Conservation (phyloP, 2,888 invertebrate genomes). For the Candidula unifasciata region DNA sequence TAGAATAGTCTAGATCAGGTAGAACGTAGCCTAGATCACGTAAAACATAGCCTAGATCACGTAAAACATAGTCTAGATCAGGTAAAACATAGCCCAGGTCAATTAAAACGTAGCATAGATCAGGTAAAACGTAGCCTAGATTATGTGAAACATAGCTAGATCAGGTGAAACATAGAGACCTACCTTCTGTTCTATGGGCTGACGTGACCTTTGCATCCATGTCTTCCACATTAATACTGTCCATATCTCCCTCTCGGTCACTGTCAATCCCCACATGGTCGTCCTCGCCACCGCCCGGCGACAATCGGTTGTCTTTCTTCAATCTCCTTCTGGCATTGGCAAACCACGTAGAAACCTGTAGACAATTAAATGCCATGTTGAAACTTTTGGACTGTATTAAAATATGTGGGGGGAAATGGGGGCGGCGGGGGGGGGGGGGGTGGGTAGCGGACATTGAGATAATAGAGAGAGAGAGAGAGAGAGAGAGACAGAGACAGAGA, state of each 20-base stretch:
- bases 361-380: not conserved
- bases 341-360: constrained; percentile 56
- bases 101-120: too few species aligned
- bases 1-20: too few species aligned
- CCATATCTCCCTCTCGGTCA: constrained; percentile 45
- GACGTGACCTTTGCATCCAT: constrained; percentile 14
- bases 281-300: constrained; percentile 28
- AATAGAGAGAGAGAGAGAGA: not conserved
- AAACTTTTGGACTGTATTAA: too few species aligned
- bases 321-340: constrained; percentile 55
- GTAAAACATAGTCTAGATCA: too few species aligned
- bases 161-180: not conserved
- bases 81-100: too few species aligned
- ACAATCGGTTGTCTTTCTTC: constrained; percentile 55
- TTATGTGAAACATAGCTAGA: too few species aligned
- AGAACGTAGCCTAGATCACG: too few species aligned
- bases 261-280: constrained; percentile 30
- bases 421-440: not conserved
- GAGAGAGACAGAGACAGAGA: not conserved
- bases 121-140: too few species aligned
- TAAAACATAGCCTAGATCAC: too few species aligned
- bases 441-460: not conserved
- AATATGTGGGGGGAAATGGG: not conserved
- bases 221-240: constrained; percentile 27
- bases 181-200: constrained; percentile 28